Conservation (phyloP, 1,140 invertebrate genomes). For the Orchesella cincta region DNA sequence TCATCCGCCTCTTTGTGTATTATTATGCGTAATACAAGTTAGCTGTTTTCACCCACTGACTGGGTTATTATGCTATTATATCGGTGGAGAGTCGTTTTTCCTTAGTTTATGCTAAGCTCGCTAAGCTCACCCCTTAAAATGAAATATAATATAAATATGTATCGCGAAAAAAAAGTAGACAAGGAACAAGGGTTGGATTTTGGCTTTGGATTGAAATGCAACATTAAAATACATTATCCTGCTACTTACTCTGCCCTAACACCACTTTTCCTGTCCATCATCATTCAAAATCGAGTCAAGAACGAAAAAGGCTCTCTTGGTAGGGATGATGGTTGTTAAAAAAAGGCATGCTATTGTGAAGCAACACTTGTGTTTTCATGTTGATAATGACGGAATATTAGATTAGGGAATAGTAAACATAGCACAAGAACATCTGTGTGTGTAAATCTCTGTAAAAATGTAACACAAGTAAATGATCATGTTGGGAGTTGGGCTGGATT, state of each 20-base stretch:
- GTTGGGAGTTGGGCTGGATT: neutral
- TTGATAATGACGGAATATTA: conserved; percentile 26
- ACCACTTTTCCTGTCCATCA: conserved; percentile 27
- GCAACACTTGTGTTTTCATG: conserved; percentile 14
- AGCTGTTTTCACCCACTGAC: conserved; percentile 8
- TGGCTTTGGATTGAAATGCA: neutral
- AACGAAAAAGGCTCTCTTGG: neutral
- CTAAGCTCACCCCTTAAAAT: neutral
- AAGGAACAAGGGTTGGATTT: no score
- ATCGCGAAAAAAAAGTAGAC: no score
- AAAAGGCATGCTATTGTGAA: neutral
- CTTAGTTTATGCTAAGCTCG: neutral
- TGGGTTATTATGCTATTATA: neutral
- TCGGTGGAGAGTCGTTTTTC: neutral
- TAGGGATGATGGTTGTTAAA: neutral
- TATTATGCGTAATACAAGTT: conserved; percentile 18
- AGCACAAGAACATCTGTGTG: neutral
- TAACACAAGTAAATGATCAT: neutral
- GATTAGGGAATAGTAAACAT: conserved; percentile 8
- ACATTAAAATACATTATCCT: neutral
- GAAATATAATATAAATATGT: no score
- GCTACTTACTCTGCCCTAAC: neutral
- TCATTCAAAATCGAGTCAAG: neutral
- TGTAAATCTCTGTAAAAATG: neutral
- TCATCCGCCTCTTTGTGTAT: neutral